A percentile compares a stretch with the other conserved stretches of the same genome.
Evolutionary conservation across 2,888 invertebrate genomes (phyloP).

Genomic region (Keiferia lycopersicella): DNA sequence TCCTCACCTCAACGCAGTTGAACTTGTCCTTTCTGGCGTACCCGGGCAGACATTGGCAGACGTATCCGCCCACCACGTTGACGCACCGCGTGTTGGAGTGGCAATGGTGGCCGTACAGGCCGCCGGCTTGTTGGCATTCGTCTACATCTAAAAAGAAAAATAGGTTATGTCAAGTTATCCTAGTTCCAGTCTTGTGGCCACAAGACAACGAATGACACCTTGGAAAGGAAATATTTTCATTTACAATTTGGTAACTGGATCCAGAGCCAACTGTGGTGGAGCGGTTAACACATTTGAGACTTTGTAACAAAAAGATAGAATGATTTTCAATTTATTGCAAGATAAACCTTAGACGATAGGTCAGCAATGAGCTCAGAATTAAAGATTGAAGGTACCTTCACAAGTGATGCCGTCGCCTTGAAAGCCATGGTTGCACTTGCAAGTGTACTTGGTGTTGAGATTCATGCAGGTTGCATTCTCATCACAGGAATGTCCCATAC

Average conservation of each 20-base stretch:
- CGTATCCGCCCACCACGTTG: conserved; percentile 90
- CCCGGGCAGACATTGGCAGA: conserved; percentile 91
- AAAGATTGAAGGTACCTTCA: conserved; percentile 76
- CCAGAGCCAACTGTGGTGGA: no score
- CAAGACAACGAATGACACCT: no score
- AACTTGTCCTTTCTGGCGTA: conserved; percentile 89
- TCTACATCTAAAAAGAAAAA: conserved; percentile 85
- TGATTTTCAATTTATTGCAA: background rate
- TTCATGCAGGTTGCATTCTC: conserved; percentile 95
- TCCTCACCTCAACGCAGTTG: conserved; percentile 80
- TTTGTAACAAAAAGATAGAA: no score
- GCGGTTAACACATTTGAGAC: no score
- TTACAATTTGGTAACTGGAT: no score
- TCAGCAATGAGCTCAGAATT: no score
- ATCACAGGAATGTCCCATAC: conserved; percentile 93
- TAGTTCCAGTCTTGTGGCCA: background rate
- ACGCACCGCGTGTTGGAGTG: conserved; percentile 91
- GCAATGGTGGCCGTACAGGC: conserved; percentile 91
- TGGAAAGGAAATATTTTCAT: no score
- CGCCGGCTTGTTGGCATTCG: conserved; percentile 90
- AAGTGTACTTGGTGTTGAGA: conserved; percentile 93
- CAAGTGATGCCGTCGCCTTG: conserved; percentile 91
- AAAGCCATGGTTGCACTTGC: conserved; percentile 95
- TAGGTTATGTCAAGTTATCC: background rate
- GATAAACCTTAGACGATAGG: background rate